Evolutionary conservation across 2,888 invertebrate genomes (phyloP), one percentile per base, ranked within the genome.

Genomic region (Caenorhabditis parvicauda): DNA sequence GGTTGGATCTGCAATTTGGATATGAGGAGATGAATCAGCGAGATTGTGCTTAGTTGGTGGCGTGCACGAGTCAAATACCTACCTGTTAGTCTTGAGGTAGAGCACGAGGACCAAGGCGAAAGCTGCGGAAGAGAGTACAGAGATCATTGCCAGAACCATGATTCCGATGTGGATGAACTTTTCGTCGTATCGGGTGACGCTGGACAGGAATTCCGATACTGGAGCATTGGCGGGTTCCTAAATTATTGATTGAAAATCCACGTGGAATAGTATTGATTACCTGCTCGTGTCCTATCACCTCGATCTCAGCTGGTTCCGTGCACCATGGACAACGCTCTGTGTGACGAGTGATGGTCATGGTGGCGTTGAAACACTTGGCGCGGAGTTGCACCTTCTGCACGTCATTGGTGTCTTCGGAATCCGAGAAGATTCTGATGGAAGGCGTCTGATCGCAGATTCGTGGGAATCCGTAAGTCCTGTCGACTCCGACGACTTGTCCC

Each of bases 291-390:
- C 62, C 67, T 39, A 67, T 68, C 19, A 68, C 55, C 24, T 59
- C 56, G 7, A 72, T 46, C 35, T 72, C 65, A 27, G 60, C 58
- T n/a, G 76, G 75, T 53, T 77, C 72, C 17, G 72, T 72, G 55
- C 77, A 77, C 75, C 75, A 75, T 1, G 77, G 77, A 47, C 77
- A 77, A 12, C 70, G 53, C 37, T 74, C 70, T 12, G 62, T 48
- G 57, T 76, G 71, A 54, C 74, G 75, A 21, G 62, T 65, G 2
- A 77, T 64, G 19, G 67, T 63, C 38, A 77, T 56, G 1, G 69
- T 72, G 17, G 75, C 75, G 32, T 77, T 75, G 62, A 77, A 77
- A 54, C 77, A 77, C 27, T 70, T 72, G 7, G 72, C 76, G 22
- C 67, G 68, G 46, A 77, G 21, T 25, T 54, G 51, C 27, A 64